Percentiles rank a stretch among this genome's conserved stretches.
Conservation (phyloP, 2,888 invertebrate genomes). For the Volucella bombylans region DNA sequence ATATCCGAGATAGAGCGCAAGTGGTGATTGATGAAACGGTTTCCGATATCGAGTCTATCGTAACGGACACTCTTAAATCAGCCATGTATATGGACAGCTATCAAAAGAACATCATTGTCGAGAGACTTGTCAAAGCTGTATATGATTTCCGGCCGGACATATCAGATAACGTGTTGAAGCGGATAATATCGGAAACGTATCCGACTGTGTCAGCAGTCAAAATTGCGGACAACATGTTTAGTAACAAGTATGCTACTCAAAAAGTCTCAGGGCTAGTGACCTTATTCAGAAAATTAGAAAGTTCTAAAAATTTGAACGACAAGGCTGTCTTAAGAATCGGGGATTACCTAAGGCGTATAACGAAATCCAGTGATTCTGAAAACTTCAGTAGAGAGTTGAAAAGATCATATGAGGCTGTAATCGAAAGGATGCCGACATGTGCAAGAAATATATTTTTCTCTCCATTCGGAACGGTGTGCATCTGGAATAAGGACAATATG, state of each 20-base stretch:
- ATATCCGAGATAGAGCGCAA: not conserved
- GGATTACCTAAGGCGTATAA: not conserved
- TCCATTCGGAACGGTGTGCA: not conserved
- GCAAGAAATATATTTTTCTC: slow-evolving; percentile 7
- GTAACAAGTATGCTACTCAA: slow-evolving; percentile 16
- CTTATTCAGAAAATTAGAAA: slow-evolving; percentile 13
- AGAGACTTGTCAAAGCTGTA: slow-evolving; percentile 7
- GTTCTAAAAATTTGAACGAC: slow-evolving; percentile 11
- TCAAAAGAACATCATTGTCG: slow-evolving; percentile 10
- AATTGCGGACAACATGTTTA: slow-evolving; percentile 12
- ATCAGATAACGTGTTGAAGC: slow-evolving; percentile 26
- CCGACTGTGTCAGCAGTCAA: not conserved
- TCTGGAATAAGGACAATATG: slow-evolving; percentile 26
- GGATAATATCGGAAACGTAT: slow-evolving; percentile 15
- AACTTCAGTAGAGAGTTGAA: not conserved
- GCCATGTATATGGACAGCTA: slow-evolving; percentile 15
- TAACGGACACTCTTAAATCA: slow-evolving; percentile 7
- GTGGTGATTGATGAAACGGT: not conserved
- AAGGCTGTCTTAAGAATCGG: slow-evolving; percentile 10
- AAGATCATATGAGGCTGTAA: not conserved
- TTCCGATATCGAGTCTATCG: not conserved
- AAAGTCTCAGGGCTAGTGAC: slow-evolving; percentile 8
- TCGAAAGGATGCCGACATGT: slow-evolving; percentile 26
- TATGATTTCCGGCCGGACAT: not conserved
- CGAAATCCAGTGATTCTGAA: not conserved